Evolutionary conservation across 2,888 invertebrate genomes (phyloP), one percentile per base, ranked within the genome.

Genomic region (Tenodera sinensis): DNA sequence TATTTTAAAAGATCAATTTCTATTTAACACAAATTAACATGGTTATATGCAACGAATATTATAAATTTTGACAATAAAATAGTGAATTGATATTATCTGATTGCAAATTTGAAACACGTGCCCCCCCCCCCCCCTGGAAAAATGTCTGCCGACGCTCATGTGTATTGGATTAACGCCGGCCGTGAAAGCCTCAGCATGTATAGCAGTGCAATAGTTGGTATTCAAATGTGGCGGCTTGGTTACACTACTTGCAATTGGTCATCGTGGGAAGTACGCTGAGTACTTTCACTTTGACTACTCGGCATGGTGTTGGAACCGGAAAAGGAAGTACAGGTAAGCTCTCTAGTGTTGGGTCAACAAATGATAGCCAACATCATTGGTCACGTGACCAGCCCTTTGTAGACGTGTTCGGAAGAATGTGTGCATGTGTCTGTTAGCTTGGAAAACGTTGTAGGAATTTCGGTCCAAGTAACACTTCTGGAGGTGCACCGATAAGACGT

Each of bases 331-430:
- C 27, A 54, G 1, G 14, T 28, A 30, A 87, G 87, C 85, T 15
- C 89, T 84, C 84, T 89, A 54, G 87, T 84, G 89, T 81, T 47
- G 27, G 82, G 83, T 87, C 81, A 83, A 82, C 81, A 88, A 89
- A 88, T 28, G 83, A 30, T 92, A 92, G 92, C 95, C 95, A 95
- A 95, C 95, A 95, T 95, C 96, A 95, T 95, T 95, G 95, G 95
- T 96, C 96, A 96, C 95, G 95, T 96, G 96, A 95, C 95, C 91
- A 90, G 90, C 90, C 90, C 91, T 91, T 91, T 94, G 94, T 93
- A 92, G 93, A 92, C 93, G 92, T 92, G 93, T 92, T 92, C 92
- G 88, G 88, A 34, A 84, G 83, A 83, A 83, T 81, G 47, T 47
- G 84, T 83, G 83, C 28, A 88, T 89, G 88, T 88, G 42, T 84